phyloP scores from a whole-genome alignment of 2,113 vertebrate species.

The Pelobates fuscus region DNA sequence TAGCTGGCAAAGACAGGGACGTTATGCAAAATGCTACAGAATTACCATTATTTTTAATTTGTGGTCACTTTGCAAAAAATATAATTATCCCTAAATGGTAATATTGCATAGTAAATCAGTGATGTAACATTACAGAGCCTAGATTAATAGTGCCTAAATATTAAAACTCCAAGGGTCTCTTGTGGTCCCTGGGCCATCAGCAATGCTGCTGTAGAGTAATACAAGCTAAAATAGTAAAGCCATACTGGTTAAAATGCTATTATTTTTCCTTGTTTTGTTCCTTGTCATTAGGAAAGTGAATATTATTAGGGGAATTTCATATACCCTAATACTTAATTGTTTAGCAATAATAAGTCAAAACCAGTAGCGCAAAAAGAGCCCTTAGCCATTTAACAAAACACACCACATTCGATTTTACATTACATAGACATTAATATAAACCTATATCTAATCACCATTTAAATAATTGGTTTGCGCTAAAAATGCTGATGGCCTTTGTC shows the following conservation, averaged over 20 bases:
- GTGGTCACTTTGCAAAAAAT: no score
- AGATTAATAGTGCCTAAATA: no score
- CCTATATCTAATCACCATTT: slow-evolving; percentile 38
- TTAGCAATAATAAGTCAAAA: slow-evolving; percentile 30
- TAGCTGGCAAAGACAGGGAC: no score
- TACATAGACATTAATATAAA: slow-evolving; percentile 37
- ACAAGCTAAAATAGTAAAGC: no score
- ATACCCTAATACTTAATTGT: slow-evolving; percentile 16
- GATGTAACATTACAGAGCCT: no score
- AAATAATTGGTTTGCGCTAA: slow-evolving; percentile 32
- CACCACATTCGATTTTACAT: slow-evolving; percentile 22
- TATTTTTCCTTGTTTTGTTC: neutral
- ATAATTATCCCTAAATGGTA: no score
- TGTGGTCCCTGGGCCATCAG: no score
- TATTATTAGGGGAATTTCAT: neutral
- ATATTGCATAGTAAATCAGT: no score
- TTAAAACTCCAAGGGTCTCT: no score
- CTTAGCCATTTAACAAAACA: slow-evolving; percentile 17
- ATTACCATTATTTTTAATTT: no score
- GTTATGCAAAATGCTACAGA: no score
- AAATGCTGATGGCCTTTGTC: neutral
- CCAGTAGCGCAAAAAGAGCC: slow-evolving; percentile 18
- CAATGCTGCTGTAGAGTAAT: no score
- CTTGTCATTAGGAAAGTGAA: neutral
- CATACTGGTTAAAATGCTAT: neutral